These are phyloP conservation scores for Coendou prehensilis DNA, from an alignment of 2,797 vertebrate genomes.

Conservation along the genomic window DNA sequence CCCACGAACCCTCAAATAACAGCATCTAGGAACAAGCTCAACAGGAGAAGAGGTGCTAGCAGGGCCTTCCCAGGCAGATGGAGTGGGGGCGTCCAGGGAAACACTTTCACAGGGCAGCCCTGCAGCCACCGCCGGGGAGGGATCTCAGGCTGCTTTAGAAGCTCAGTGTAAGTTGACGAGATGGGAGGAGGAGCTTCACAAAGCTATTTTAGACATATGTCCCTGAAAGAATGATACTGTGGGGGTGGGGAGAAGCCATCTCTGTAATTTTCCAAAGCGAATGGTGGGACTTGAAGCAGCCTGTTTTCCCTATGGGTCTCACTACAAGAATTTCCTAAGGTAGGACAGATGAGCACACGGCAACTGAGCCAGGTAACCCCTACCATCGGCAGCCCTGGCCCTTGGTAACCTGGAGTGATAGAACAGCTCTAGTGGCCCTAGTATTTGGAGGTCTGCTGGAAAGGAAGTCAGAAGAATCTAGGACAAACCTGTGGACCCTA, in stretches of 20 bases:
- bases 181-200: not conserved
- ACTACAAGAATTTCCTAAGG: not conserved
- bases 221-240: not conserved
- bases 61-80: too few relatives aligned
- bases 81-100: too few relatives aligned
- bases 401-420: too few relatives aligned
- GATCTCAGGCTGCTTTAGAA: not conserved
- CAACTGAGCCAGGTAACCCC: not conserved
- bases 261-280: not conserved
- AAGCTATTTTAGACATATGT: not conserved
- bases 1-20: not conserved
- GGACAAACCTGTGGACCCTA: not conserved
- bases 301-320: not conserved
- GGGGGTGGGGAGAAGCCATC: not conserved
- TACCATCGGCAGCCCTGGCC: rapidly evolving
- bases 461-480: not conserved
- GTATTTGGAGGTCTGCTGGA: not conserved
- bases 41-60: not conserved
- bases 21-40: not conserved
- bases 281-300: rapidly evolving
- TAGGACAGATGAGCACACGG: not conserved
- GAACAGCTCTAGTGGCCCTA: not conserved
- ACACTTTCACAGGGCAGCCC: not conserved
- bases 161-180: not conserved
- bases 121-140: rapidly evolving